phyloP scores from a whole-genome alignment of 2,888 invertebrate species.

The Sabatieria punctata region DNA sequence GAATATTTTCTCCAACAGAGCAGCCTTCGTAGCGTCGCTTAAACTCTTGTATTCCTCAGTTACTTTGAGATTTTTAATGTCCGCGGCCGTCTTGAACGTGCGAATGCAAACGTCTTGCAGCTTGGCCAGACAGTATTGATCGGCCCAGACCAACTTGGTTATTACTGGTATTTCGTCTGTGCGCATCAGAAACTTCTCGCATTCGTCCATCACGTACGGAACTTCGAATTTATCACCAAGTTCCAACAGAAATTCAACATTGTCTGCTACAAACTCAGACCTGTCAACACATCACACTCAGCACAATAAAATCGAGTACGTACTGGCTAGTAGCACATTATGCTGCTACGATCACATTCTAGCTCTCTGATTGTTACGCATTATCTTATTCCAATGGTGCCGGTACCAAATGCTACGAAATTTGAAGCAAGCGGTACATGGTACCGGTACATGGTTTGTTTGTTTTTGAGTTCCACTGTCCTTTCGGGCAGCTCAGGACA shows the following conservation, averaged over 20 bases:
- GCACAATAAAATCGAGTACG: no score
- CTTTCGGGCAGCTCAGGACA: no score
- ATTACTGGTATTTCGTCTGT: conserved; percentile 26
- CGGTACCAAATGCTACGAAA: no score
- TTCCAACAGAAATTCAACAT: conserved; percentile 33
- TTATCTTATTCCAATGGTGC: no score
- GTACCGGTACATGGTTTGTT: no score
- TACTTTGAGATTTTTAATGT: conserved; percentile 17
- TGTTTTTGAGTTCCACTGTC: no score
- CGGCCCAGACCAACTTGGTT: conserved; percentile 26
- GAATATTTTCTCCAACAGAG: conserved; percentile 22
- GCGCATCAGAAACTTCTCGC: conserved; percentile 32
- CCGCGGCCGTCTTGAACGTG: conserved; percentile 17
- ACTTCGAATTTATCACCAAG: conserved; percentile 36
- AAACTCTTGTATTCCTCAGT: conserved; percentile 25
- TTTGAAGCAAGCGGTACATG: no score
- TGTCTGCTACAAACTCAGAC: conserved; percentile 32
- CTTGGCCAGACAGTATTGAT: conserved; percentile 23
- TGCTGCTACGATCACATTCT: no score
- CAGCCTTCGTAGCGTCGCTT: conserved; percentile 23
- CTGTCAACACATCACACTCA: no score
- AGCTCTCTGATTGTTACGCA: no score
- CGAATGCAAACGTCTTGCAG: conserved; percentile 24
- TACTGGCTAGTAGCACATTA: no score
- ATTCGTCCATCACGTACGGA: conserved; percentile 30